Base-by-base conservation (phyloP, 53 echinoderm and acorn worm genomes). In the Holothuria leucospilota region DNA sequence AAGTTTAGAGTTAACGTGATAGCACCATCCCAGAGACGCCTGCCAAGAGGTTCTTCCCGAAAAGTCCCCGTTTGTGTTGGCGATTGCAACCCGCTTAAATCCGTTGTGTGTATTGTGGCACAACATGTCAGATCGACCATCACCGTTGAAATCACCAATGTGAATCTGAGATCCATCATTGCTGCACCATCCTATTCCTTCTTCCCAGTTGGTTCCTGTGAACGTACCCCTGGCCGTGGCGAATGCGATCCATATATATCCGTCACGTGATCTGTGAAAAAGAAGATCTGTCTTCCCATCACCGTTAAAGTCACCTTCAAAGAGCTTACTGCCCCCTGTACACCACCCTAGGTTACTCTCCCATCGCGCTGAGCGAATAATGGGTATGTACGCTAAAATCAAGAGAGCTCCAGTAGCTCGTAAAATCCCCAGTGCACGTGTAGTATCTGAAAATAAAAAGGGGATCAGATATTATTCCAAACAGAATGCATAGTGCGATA, bases 81-180 rank as follows among this genome's bases (percentile, higher is more conserved):
- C 58, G 27, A 71, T 58, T 9, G 85, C 26, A 18, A 71, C 39
- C 42, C 68, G 46, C 63, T 67, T 84, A 24, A 27, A 65, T 6
- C 84, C 84, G 3, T 38, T 25, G 20, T 6, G 16, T 13, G 40
- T 16, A 28, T 68, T 4, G 84, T 84, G 84, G 42, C 84, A 84
- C 6, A 84, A 24, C 39, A 84, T 42, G 23, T 84, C 84, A 66
- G 23, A 7, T 5, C 51, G 20, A 2, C 51, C 68, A 68, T 84
- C 84, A 13, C 53, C 84, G 26, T 84, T 84, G 8, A 84, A 42
- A 46, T 68, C 84, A 1, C 49, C 84, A n/a, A 84, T 67, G 20
- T 51, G 29, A 24, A 49, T 65, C 49, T 42, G 2, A 2, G 23
- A 65, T 3, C 63, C 42, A 16, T 13, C 13, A n/a, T 29, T 40